These are phyloP conservation scores for Phalacrocorax carbo DNA, from an alignment of 2,113 vertebrate species.

Conservation along the genomic window DNA sequence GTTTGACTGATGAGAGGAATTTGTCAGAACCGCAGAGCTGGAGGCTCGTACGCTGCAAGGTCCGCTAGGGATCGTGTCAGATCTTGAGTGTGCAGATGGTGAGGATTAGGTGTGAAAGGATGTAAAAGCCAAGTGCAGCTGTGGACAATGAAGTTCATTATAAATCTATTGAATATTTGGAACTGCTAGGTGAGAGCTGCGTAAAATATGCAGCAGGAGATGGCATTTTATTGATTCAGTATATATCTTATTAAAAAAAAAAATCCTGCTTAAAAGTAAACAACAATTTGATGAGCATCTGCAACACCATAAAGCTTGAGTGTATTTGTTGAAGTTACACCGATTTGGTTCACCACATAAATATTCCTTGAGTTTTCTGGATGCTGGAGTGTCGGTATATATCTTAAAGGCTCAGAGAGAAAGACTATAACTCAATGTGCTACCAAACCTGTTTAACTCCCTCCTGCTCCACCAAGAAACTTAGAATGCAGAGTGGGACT, in stretches of 20 bases:
- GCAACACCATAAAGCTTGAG: not conserved
- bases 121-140: slow-evolving; percentile 28
- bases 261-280: not conserved
- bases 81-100: slow-evolving; percentile 12
- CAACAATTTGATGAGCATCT: not conserved
- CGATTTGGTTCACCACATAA: not conserved
- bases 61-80: not conserved
- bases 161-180: not conserved
- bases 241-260: not conserved
- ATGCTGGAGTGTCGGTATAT: not conserved
- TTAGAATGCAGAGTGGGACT: not conserved
- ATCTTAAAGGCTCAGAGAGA: not conserved
- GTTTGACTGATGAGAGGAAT: slow-evolving; percentile 20
- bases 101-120: slow-evolving; percentile 33
- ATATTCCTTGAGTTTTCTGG: not conserved
- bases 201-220: not conserved
- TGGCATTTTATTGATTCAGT: not conserved
- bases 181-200: not conserved
- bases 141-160: slow-evolving; percentile 14
- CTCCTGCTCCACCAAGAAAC: not conserved
- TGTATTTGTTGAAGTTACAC: not conserved
- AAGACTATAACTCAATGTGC: not conserved
- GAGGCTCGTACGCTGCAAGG: not conserved
- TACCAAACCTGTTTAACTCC: not conserved
- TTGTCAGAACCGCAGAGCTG: slow-evolving; percentile 21